Evolutionary conservation across 2,888 invertebrate genomes (phyloP), one percentile per base, ranked within the genome.

Genomic region (Drosophila paranaensis): DNA sequence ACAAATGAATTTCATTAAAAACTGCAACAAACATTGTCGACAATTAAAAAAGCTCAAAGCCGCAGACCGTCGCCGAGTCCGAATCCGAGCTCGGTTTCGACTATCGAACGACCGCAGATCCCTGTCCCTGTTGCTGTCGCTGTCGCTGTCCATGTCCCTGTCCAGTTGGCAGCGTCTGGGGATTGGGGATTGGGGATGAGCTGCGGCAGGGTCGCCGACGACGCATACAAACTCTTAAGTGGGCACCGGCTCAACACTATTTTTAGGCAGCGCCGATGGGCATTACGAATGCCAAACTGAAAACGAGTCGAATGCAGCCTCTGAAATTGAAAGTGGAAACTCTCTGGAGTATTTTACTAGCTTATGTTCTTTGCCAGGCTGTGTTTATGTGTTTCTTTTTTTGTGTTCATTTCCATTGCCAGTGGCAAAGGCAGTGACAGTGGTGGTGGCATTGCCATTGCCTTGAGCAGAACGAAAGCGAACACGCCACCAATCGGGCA

Each of bases 241-340:
- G 81, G 74, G 63, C 48, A 33, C 20, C 39, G 33, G 53, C 57
- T 56, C 46, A 63, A 66, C 69, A 79, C 85, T 88, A 87, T 88
- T 88, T 88, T 88, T 89, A 87, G 81, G 82, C 77, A 51, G 53
- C 56, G 45, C 51, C 69, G 39, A 54, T 54, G 71, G 57, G 58
- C 67, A 71, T 70, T 76, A 48, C 68, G 62, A 56, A 50, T 71
- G 77, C 71, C 69, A 67, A 62, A 67, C 67, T 60, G 68, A 61
- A 74, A 70, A 65, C 74, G 65, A 81, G 65, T 74, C 57, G 78
- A 61, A 60, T 62, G 68, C 81, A 68, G 74, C 58, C 82, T 78
- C 82, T 71, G 81, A 90, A 90, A 90, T 80, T 81, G 90, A 90
- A 90, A 90, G 91, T 90, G 91, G 87, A 77, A 90, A 88, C 81